Evolutionary conservation across 1,140 invertebrate genomes (phyloP), one percentile per base, ranked within the genome.

Genomic region (Bombus picipes): DNA sequence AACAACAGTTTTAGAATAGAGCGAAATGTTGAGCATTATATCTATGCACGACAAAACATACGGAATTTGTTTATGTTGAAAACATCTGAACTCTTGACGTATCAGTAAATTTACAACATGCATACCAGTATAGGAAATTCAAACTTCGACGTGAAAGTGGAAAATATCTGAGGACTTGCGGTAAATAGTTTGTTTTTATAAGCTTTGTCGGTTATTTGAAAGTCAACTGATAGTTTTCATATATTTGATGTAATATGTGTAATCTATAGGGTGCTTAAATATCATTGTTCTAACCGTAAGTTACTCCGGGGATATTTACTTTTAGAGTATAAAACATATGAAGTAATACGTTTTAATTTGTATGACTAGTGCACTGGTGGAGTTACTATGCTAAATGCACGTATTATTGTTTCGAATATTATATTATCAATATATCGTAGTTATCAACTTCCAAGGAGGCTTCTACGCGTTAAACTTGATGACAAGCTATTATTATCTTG

Each of bases 391-490:
- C n/a, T 32, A 57, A n/a, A 65, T 6, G 22, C 1, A 22, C 9
- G 28, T 3, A n/a, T 43, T 39, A 12, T 37, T 12, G 59, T 43
- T 72, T 71, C 43, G 77, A 73, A 72, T 80, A 80, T 85, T 72
- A 85, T 85, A 85, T 85, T 80, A 62, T 57, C 53, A 80, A 39
- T 65, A 34, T 5, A n/a, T 15, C 25, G 66, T 72, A 84, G 57
- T 47, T 28, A 73, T 41, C 39, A 32, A 85, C 76, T 85, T 80
- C 68, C 68, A 85, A 79, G 70, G 71, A 47, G 59, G 57, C 71
- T 81, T 85, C 84, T 85, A 85, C 59, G 79, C 84, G 70, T 81
- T 85, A 85, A 81, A 85, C 84, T 85, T 81, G 84, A 81, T 81
- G 84, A 81, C 84, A 81, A 73, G 84, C 59, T 85, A 85, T 81